These are phyloP conservation scores for Choreutis nemorana DNA, from an alignment of 2,888 invertebrate genomes.

Conservation along the genomic window DNA sequence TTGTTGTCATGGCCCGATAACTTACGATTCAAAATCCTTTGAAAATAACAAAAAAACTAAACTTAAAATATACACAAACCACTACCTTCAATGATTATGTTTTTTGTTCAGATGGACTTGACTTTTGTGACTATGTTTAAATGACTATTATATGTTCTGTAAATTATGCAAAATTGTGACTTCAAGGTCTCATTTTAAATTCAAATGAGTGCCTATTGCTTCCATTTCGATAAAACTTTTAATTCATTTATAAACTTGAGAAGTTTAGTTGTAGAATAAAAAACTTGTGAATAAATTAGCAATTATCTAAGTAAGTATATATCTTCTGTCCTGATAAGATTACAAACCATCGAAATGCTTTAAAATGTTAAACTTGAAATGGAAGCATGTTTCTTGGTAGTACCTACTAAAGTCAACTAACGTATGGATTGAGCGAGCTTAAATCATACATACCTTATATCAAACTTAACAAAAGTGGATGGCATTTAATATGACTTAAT, in stretches of 20 bases:
- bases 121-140: slow-evolving; percentile 48
- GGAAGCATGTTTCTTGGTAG: too few relatives aligned
- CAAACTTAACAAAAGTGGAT: slow-evolving; percentile 67
- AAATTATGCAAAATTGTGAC: slow-evolving; percentile 37
- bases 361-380: too few relatives aligned
- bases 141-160: slow-evolving; percentile 44
- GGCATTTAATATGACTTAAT: slow-evolving; percentile 67
- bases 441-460: slow-evolving; percentile 52
- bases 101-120: slow-evolving; percentile 38
- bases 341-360: too few relatives aligned
- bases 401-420: slow-evolving; percentile 53
- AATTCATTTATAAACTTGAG: background rate
- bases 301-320: too few relatives aligned
- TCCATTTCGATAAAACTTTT: slow-evolving; percentile 16
- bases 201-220: slow-evolving; percentile 36
- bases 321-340: too few relatives aligned
- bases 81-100: slow-evolving; percentile 46
- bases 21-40: slow-evolving; percentile 48
- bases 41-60: slow-evolving; percentile 45
- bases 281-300: too few relatives aligned
- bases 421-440: slow-evolving; percentile 64
- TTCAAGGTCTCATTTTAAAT: slow-evolving; percentile 30
- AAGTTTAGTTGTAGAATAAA: background rate
- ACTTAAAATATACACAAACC: slow-evolving; percentile 54
- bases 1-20: slow-evolving; percentile 61